Base-by-base conservation (phyloP, 2,113 vertebrate species). In the Anolis sagrei region DNA sequence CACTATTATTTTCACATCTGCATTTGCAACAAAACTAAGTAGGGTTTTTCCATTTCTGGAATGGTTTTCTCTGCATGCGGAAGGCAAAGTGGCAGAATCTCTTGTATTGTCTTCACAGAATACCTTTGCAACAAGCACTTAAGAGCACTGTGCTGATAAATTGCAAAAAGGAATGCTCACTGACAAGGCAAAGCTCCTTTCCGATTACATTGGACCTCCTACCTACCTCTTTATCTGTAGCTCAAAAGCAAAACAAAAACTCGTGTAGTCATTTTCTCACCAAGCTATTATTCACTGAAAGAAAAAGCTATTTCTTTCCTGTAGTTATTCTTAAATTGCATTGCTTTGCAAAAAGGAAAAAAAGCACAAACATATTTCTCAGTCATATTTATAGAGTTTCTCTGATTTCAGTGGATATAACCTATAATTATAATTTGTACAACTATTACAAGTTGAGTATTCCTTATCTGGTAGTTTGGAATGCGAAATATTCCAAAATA, bases 191-290 rank as follows among this genome's bases (percentile, higher is more conserved):
- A 76, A 84, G 83, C 78, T 92, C 92, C 88, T 86, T 73, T 82
- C 84, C 81, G 79, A 85, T 72, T 79, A 85, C 72, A 89, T 36
- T 36, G 3, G 68, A 72, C 70, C 18, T 8, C 21, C 36, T 61
- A n/a, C 34, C 84, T 86, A 93, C 83, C 81, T 91, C 88, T 87
- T 90, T 92, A 89, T 91, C 86, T 86, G 70, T 0, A 25, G 77
- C 83, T 92, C 84, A 93, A 89, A 92, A 93, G 89, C 89, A 83
- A 86, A 94, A 13, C n/a, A 93, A 92, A 90, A 89, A 25, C 69
- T 1, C 0, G 25, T 82, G 89, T 0, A 21, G 18, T 32, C 0
- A 1, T 84, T 88, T 85, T 91, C 91, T 27, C 49, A 76, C 39
- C 36, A 62, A 7, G 34, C 84, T 19, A 32, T 36, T 82, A 72